Base-by-base conservation (phyloP, 1,140 invertebrate genomes). In the Manduca sexta region DNA sequence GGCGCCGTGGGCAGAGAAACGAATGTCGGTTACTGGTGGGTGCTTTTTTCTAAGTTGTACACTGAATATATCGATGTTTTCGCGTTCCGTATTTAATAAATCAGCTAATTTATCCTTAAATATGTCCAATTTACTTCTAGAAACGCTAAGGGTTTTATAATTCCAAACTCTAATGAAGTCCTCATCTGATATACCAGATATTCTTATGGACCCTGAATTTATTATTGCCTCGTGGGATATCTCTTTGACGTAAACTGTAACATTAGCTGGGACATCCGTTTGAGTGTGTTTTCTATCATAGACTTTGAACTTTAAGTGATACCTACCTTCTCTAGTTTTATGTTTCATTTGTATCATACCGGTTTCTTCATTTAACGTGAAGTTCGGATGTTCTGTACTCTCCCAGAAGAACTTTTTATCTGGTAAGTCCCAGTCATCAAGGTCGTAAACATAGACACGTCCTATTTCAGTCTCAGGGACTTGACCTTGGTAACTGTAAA, bases 401-500 rank as follows among this genome's bases (percentile, higher is more conserved):
- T 95, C 94, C 94, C 95, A 97, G 64, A 95, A 96, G 87, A 98
- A 99, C 67, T 95, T 96, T 74, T 99, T 99, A 74, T 99, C 97
- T 0, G 95, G 94, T 52, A 98, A 79, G 88, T 99, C 97, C 97
- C 97, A 99, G 74, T 99, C 97, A 80, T 99, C 97, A 35, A 96
- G 85, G 87, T 99, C 97, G 75, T 97, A 95, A 0, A 98, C 96
- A 77, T 98, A 98, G 1, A 98, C 97, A 52, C 95, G 88, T 16
- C 98, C 97, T 54, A 99, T 97, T 79, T 95, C 94, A 0, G 95
- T 96, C 60, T 97, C 93, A 1, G 94, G 95, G 54, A 95, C 93
- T 84, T 95, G 92, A 39, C 95, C 94, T 92, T 97, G 89, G 49
- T 98, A 98, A 83, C 98, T 98, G 81, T 99, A 99, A 0, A 98